Evolutionary conservation across 2,888 invertebrate genomes (phyloP).

Genomic region (Apoda limacodes): DNA sequence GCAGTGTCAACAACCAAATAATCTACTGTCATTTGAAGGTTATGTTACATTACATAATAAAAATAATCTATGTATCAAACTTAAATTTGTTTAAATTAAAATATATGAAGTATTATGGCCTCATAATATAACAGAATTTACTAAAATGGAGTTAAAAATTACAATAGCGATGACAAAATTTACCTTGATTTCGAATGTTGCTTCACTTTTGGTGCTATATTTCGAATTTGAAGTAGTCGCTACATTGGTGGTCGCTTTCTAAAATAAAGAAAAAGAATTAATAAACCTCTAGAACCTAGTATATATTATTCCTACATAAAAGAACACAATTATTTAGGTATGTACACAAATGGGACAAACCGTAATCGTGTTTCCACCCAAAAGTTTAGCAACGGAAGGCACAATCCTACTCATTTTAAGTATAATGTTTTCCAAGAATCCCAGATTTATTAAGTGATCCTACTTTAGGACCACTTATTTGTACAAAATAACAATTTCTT

Average conservation of each 20-base stretch:
- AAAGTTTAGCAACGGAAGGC: constrained; percentile 44
- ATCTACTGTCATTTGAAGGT: constrained; percentile 60
- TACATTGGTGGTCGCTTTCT: constrained; percentile 49
- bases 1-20: too few species aligned
- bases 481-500: too few species aligned
- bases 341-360: constrained; percentile 31
- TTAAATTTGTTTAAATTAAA: too few species aligned
- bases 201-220: constrained; percentile 71
- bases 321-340: constrained; percentile 3
- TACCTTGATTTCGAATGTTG: constrained; percentile 72
- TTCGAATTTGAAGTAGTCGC: constrained; percentile 53
- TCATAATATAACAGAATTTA: too few species aligned
- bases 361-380: constrained; percentile 39
- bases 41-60: constrained; percentile 54
- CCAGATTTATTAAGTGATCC: constrained; percentile 48
- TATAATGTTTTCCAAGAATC: constrained; percentile 36
- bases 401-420: constrained; percentile 54
- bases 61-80: too few species aligned
- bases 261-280: constrained; percentile 24
- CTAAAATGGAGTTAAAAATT: too few species aligned
- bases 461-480: constrained; percentile 28
- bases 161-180: too few species aligned
- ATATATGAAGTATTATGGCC: too few species aligned
- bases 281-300: constrained; percentile 3
- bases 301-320: constrained; percentile 5